Evolutionary conservation across 2,797 vertebrate species (phyloP).

Genomic region (Columba guinea): DNA sequence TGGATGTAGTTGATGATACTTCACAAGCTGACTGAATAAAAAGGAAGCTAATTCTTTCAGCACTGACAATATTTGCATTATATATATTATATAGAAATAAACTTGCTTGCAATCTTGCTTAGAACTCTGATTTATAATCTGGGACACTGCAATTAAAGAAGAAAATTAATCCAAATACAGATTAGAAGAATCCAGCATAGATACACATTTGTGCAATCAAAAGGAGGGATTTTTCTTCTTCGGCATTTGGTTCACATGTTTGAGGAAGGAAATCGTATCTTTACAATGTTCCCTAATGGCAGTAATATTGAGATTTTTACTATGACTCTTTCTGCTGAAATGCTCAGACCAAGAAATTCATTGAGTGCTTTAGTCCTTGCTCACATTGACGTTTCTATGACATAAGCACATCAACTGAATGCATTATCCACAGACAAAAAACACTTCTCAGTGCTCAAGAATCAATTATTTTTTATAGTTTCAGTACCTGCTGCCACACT

Average conservation of each 20-base stretch:
- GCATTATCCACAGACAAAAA: neutral
- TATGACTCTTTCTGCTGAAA: neutral
- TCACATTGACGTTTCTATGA: neutral
- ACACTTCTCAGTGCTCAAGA: neutral
- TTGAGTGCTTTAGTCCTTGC: neutral
- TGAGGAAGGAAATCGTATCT: neutral
- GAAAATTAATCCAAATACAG: neutral
- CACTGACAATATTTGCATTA: neutral
- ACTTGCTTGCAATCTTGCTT: neutral
- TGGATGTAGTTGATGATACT: slow-evolving; percentile 3
- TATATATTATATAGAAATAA: neutral
- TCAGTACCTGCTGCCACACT: neutral
- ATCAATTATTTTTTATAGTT: slow-evolving; percentile 25
- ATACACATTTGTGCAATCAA: neutral
- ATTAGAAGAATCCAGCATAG: neutral
- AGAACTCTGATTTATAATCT: neutral
- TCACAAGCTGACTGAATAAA: slow-evolving; percentile 16
- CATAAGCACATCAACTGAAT: neutral
- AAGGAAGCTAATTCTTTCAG: neutral
- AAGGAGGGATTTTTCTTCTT: neutral
- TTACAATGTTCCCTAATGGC: neutral
- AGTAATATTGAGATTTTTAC: neutral
- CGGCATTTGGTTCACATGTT: neutral
- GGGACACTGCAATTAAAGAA: neutral
- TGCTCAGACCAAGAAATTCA: neutral